Conservation (phyloP, 1,140 invertebrate species). For the Lanistes nyassanus region DNA sequence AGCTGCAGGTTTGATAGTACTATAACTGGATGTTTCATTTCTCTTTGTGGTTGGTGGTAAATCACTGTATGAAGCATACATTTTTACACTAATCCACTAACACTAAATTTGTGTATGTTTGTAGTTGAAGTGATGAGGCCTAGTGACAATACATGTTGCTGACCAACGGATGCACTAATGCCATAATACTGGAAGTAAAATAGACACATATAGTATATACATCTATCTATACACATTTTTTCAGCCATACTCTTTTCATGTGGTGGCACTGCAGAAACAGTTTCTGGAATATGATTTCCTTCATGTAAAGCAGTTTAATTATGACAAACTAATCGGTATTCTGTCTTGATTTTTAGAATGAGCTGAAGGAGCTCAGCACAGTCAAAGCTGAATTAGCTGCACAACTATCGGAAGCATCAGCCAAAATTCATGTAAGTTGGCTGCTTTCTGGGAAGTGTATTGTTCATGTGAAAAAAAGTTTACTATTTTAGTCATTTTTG, state of each 20-base stretch:
- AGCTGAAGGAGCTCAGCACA: slow-evolving; percentile 56
- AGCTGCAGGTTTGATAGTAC: slow-evolving; percentile 41
- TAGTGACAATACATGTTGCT: neutral
- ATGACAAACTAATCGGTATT: neutral
- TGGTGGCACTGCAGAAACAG: neutral
- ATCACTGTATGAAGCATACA: neutral
- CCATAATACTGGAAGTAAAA: neutral
- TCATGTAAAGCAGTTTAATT: neutral
- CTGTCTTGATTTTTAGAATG: slow-evolving; percentile 47
- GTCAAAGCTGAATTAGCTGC: slow-evolving; percentile 55
- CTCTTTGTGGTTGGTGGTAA: neutral
- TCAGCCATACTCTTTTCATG: neutral
- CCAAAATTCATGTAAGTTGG: slow-evolving; percentile 56
- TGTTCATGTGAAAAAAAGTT: neutral
- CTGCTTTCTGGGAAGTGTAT: neutral
- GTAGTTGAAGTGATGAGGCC: too few relatives aligned
- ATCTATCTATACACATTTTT: neutral
- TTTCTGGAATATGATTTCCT: too few relatives aligned
- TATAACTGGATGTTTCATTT: slow-evolving; percentile 3
- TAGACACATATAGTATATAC: too few relatives aligned
- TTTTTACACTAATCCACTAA: neutral
- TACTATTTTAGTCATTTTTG: neutral
- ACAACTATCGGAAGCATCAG: slow-evolving; percentile 54
- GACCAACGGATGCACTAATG: neutral
- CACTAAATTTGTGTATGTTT: too few relatives aligned